Percentiles rank a stretch among this genome's conserved stretches.
Conservation (phyloP, 2,113 vertebrate genomes). For the Centrocercus urophasianus region DNA sequence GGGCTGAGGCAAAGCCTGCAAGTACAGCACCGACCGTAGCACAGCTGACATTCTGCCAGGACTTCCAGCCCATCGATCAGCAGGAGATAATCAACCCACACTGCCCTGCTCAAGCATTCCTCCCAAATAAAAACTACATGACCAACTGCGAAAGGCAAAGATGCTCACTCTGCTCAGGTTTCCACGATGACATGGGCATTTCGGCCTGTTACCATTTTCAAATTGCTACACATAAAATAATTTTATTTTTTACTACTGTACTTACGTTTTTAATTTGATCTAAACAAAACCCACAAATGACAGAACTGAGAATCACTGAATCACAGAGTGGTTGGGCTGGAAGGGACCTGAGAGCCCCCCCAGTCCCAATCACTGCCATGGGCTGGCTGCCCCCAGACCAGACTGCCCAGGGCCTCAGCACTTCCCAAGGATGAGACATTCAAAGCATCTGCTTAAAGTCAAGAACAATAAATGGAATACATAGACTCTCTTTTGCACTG, state of each 20-base stretch:
- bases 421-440: no score
- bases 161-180: neutral
- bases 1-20: neutral
- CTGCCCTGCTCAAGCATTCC: neutral
- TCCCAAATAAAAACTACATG: neutral
- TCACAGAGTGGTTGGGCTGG: no score
- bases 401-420: no score
- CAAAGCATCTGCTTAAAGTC: neutral
- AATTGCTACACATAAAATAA: neutral
- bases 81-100: neutral
- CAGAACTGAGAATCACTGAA: neutral
- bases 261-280: neutral
- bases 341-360: no score
- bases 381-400: no score
- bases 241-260: neutral
- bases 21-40: neutral
- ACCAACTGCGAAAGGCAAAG: neutral
- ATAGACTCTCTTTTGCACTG: rapidly evolving
- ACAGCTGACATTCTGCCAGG: neutral
- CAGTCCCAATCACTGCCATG: no score
- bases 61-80: neutral
- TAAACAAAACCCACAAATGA: neutral
- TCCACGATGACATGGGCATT: neutral
- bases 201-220: neutral
- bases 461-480: neutral